Conservation (phyloP, 2,888 invertebrate species). For the Hololepta plana region DNA sequence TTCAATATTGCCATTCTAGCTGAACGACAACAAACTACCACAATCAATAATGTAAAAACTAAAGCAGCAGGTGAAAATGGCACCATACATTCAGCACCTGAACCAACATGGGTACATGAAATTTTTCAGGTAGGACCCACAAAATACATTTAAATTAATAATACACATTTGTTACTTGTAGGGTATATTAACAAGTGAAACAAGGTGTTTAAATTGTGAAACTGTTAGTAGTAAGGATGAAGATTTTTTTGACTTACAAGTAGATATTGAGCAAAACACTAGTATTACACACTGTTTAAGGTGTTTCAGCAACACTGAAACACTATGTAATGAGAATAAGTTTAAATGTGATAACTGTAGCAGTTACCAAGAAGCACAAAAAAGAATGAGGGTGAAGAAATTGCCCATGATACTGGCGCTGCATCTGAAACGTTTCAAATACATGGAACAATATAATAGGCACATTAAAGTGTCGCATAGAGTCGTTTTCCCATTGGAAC, state of each 20-base stretch:
- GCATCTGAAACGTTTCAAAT: constrained; percentile 93
- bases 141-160: too few species aligned
- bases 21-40: constrained; percentile 55
- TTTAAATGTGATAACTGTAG: constrained; percentile 99
- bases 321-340: constrained; percentile 96
- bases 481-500: constrained; percentile 95
- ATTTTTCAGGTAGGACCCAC: constrained; percentile 62
- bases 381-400: constrained; percentile 96
- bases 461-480: constrained; percentile 98
- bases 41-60: constrained; percentile 31
- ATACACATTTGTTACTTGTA: too few species aligned
- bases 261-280: constrained; percentile 98
- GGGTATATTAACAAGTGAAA: constrained; percentile 97
- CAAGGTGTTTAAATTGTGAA: constrained; percentile 97
- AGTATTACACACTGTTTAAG: constrained; percentile 96
- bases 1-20: constrained; percentile 28
- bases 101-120: constrained; percentile 99
- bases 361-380: constrained; percentile 98
- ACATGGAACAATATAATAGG: constrained; percentile 95
- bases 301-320: constrained; percentile 97
- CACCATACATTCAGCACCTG: constrained; percentile 30
- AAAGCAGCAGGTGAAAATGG: constrained; percentile 37
- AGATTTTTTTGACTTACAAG: constrained; percentile 96
- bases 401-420: constrained; percentile 93
- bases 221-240: constrained; percentile 99